Evolutionary conservation across 2,113 vertebrate species (phyloP), one percentile per base, ranked within the genome.

Genomic region (Charina bottae): DNA sequence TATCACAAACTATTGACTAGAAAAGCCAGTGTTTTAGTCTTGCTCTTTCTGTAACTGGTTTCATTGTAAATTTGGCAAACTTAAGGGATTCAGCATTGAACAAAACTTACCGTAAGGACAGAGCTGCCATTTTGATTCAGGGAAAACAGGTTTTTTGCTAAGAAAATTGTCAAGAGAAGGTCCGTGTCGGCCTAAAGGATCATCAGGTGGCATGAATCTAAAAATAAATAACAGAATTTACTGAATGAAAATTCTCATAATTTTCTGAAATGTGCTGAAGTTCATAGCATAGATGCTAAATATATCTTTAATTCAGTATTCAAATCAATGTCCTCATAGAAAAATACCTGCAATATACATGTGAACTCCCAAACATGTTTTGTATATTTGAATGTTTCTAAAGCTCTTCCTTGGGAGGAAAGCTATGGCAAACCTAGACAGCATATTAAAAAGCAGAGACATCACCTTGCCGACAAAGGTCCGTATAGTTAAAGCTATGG

Each of bases 151-250:
- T 88, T 96, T 98, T 94, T 97, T 98, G 92, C 97, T 97, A 90
- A 99, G 97, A 87, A 99, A 99, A 92, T 97, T 98, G 90, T 95
- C 97, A 33, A 99, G 97, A 13, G 97, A 98, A 89, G 99, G 99
- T 60, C 99, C 99, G 0, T 98, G 98, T 92, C 98, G 98, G 33
- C 99, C 99, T 93, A 99, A 91, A 0, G 99, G 99, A 89, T 99
- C 99, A n/a, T 99, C 98, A 0, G 98, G 98, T 95, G 98, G 99
- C 99, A 99, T 99, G 95, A 99, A 99, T 96, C 99, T 99, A 94
- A 87, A 94, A 96, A 54, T 55, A 3, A 95, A 72, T 60, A 54
- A 83, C 37, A 88, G 33, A 64, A 91, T 46, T 28, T 62, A 91
- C 0, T 4, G 53, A 15, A 83, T 10, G 84, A 87, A n/a, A 15